Base-by-base conservation (phyloP, 2,888 invertebrate genomes). In the Hirtodrosophila alboralis region DNA sequence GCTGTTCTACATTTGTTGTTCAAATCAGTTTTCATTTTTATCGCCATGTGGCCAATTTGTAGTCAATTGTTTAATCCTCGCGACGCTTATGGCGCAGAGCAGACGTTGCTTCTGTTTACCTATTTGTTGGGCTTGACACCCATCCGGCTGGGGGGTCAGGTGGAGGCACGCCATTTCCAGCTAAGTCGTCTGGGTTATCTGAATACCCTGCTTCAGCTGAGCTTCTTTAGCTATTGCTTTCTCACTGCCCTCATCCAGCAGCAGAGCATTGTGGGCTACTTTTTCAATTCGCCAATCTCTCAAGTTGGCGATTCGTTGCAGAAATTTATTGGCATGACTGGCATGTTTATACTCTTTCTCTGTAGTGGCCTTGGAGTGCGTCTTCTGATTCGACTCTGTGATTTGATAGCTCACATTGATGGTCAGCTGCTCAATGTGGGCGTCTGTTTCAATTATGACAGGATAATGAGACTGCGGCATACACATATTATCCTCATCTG, bases 261-360 rank as follows among this genome's bases (percentile, higher is more conserved):
- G 41, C 89, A 90, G 41, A 90, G 89, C 7, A 90, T 90, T 68
- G 89, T 90, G 10, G 87, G 88, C 1, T 90, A 88, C 59, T 90
- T 90, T 57, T 89, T 90, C 43, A 87, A 89, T 40, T 89, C 90
- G 9, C 83, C 89, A 40, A 89, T 90, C 30, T 89, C 90, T 0
- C 78, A 85, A 53, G 64, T 90, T 26, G 90, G 91, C 7, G 90
- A 90, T 36, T 83, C 86, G 0, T 44, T 90, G 13, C 90, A 90
- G 57, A 89, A 89, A 34, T 89, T 88, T 47, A 86, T 88, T 4
- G 89, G 89, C 2, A 68, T 90, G 63, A 72, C 75, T 7, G 89
- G 90, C 8, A 86, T 90, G 84, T 58, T 88, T 1, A 79, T 79
- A 1, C 71, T 90, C 0, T 89, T 90, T 43, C 77, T 86, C 4